These are phyloP conservation scores for Folsomia manolachei DNA, from an alignment of 2,888 invertebrate species.

Conservation along the genomic window DNA sequence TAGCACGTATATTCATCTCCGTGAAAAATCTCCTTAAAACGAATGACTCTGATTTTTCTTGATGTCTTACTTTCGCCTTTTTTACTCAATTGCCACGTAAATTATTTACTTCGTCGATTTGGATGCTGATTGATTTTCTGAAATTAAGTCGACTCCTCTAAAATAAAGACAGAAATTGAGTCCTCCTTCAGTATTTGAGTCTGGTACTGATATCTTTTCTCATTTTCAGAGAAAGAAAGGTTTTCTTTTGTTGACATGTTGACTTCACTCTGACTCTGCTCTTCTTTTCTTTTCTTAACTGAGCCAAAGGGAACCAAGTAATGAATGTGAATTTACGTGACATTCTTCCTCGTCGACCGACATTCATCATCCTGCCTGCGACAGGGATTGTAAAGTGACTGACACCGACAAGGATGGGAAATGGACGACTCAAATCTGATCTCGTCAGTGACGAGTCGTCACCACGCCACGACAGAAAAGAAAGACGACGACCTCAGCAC, in stretches of 20 bases:
- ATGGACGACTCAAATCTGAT: not conserved
- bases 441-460: not conserved
- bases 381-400: not conserved
- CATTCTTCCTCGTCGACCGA: not conserved
- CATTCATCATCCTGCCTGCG: conserved; percentile 18
- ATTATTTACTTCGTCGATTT: too few relatives aligned
- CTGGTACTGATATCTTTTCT: not conserved
- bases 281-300: not conserved
- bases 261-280: not conserved
- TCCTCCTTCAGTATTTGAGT: too few relatives aligned
- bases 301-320: too few relatives aligned
- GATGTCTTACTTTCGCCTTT: not conserved
- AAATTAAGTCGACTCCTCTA: not conserved
- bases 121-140: not conserved
- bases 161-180: not conserved
- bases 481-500: not conserved
- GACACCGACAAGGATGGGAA: not conserved
- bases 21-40: too few relatives aligned
- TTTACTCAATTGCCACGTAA: not conserved
- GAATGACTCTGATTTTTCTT: too few relatives aligned
- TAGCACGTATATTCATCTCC: too few relatives aligned
- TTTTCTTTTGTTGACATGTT: conserved; percentile 7
- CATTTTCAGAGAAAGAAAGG: conserved; percentile 5
- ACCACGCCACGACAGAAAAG: too few relatives aligned
- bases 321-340: conserved; percentile 20